Conservation (phyloP, 1,140 invertebrate genomes). For the Phymorhynchus buccinoides region DNA sequence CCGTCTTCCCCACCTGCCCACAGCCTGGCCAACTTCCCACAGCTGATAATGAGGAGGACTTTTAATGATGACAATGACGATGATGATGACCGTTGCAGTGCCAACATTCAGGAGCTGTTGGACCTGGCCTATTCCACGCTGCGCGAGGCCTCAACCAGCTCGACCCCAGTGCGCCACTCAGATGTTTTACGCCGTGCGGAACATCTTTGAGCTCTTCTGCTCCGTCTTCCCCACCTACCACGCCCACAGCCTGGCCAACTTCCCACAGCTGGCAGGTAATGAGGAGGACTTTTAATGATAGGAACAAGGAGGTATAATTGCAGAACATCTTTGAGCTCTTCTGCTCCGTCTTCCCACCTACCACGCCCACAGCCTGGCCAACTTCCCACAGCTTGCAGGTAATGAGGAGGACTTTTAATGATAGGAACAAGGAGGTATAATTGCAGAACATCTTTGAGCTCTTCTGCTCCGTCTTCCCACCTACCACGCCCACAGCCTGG, state of each 20-base stretch:
- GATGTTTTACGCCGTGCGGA: slow-evolving; percentile 81
- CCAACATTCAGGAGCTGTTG: slow-evolving; percentile 77
- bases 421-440: too few relatives aligned
- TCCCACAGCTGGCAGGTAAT: slow-evolving; percentile 88
- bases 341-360: slow-evolving; percentile 82
- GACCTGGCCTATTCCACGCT: slow-evolving; percentile 82
- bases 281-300: too few relatives aligned
- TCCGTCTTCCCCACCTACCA: slow-evolving; percentile 86
- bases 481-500: slow-evolving; percentile 84
- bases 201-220: slow-evolving; percentile 86
- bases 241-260: slow-evolving; percentile 83
- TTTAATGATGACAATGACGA: too few relatives aligned
- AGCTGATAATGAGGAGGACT: slow-evolving; percentile 84
- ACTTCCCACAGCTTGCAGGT: slow-evolving; percentile 89
- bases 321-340: slow-evolving; percentile 86
- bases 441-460: too few relatives aligned
- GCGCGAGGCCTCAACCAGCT: slow-evolving; percentile 80
- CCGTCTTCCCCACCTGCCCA: slow-evolving; percentile 84
- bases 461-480: slow-evolving; percentile 76
- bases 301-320: too few relatives aligned
- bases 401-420: slow-evolving; percentile 50
- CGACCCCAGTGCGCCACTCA: slow-evolving; percentile 76
- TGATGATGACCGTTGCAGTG: slow-evolving; percentile 57
- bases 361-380: slow-evolving; percentile 85
- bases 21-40: slow-evolving; percentile 85